Base-by-base conservation (phyloP, 2,888 invertebrate genomes). In the Matsumyia berberina region DNA sequence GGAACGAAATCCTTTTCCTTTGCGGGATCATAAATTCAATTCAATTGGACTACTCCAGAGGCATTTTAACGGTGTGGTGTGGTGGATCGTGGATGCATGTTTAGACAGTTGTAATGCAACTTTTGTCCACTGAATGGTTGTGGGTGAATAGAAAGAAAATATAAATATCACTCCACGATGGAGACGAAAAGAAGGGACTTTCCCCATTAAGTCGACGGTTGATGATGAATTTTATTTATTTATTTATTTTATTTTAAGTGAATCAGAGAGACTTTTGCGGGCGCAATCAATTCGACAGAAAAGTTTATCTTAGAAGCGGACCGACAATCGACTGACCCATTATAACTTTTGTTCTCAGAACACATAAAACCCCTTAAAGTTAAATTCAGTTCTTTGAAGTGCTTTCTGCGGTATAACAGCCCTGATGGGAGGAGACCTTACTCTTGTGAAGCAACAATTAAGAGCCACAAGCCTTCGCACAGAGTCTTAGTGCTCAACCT, bases 51-150 rank as follows among this genome's bases (percentile, higher is more conserved):
- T n/a, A n/a, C n/a, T n/a, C n/a, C n/a, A n/a, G n/a, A 0, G 46
- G 9, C 46, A n/a, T n/a, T n/a, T n/a, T 46, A 9, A 15, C n/a
- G 42, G 15, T 6, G 7, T 3, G 5, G 39, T 44, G 8, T 39
- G 19, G 37, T 11, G 35, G 17, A 17, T n/a, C 15, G 17, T 2
- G 0, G 46, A 24, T 24, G 17, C n/a, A 24, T 24, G 58, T 70
- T 58, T 70, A 58, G 70, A 72, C 70, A 17, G 46, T 39, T 46
- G 31, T 33, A 49, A 58, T 49, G 29, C 7, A 12, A 1, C 57
- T 67, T 69, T 57, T 69, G 46, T 69, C 12, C 1, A 12, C 39
- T 39, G 39, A 39, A 12, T 39, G 39, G 7, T 12, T 70, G 46
- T 58, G 57, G 58, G 58, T 57, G 58, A 72, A 51, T 72, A 49